Evolutionary conservation across 2,888 invertebrate species (phyloP).

Genomic region (Liopterus haemorrhoidalis): DNA sequence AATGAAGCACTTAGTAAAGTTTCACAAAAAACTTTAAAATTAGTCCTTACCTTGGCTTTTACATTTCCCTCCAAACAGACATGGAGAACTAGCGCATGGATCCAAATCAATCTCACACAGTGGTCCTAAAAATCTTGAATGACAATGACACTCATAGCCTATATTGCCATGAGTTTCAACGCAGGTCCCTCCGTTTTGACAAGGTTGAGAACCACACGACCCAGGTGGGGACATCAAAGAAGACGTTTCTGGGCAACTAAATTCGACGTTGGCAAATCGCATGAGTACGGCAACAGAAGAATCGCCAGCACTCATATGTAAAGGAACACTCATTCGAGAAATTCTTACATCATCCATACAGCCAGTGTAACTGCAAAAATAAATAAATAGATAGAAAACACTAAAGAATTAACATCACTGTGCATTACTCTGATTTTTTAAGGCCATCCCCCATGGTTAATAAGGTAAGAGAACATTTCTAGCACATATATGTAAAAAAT

Average conservation of each 20-base stretch:
- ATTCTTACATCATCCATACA: constrained; percentile 85
- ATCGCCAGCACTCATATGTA: constrained; percentile 62
- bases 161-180: constrained; percentile 56
- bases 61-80: constrained; percentile 77
- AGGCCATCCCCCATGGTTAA: too few relatives aligned
- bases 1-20: background rate
- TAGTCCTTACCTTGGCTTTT: constrained; percentile 44
- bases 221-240: constrained; percentile 57
- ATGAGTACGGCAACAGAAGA: constrained; percentile 60
- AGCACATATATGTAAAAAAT: too few relatives aligned
- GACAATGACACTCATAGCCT: constrained; percentile 75
- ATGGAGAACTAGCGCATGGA: constrained; percentile 83
- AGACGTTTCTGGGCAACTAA: constrained; percentile 57
- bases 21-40: constrained; percentile 1
- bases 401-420: too few relatives aligned
- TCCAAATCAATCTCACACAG: constrained; percentile 81
- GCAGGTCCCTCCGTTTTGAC: constrained; percentile 68
- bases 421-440: too few relatives aligned
- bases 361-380: constrained; percentile 85
- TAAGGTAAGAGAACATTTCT: too few relatives aligned
- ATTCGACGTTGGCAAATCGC: constrained; percentile 64
- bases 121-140: constrained; percentile 67
- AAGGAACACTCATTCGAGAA: constrained; percentile 67
- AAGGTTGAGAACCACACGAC: constrained; percentile 70
- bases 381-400: too few relatives aligned